Conservation (phyloP, 2,888 invertebrate genomes). For the Pseudococcus longispinus region DNA sequence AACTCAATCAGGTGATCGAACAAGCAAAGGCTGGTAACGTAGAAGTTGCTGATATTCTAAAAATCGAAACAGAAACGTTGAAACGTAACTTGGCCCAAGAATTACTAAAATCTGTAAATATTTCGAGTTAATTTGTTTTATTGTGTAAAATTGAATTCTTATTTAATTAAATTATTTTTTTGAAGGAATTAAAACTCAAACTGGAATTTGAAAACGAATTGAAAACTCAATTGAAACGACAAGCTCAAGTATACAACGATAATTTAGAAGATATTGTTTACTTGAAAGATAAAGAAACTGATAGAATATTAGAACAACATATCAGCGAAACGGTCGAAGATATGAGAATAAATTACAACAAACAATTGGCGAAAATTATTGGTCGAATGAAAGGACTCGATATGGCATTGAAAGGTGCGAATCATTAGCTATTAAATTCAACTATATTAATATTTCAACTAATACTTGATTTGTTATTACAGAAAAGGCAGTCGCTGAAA, state of each 20-base stretch:
- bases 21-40: slow-evolving; percentile 69
- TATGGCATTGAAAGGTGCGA: slow-evolving; percentile 63
- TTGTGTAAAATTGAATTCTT: slow-evolving; percentile 55
- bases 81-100: slow-evolving; percentile 72
- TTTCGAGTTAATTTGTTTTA: slow-evolving; percentile 6
- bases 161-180: slow-evolving; percentile 56
- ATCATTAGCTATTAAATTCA: neutral
- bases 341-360: slow-evolving; percentile 73
- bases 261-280: slow-evolving; percentile 70
- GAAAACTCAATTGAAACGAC: slow-evolving; percentile 79
- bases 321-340: slow-evolving; percentile 74
- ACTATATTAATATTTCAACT: neutral
- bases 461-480: slow-evolving; percentile 58
- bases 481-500: slow-evolving; percentile 78
- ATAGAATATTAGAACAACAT: slow-evolving; percentile 66
- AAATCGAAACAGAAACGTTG: slow-evolving; percentile 75
- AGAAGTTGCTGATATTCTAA: slow-evolving; percentile 64
- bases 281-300: slow-evolving; percentile 66
- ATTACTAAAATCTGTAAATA: slow-evolving; percentile 73
- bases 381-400: slow-evolving; percentile 80
- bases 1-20: slow-evolving; percentile 72
- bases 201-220: slow-evolving; percentile 75
- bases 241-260: slow-evolving; percentile 85
- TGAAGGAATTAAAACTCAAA: slow-evolving; percentile 71
- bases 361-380: slow-evolving; percentile 75